Base-by-base conservation (phyloP, 2,888 invertebrate species). In the Harmothoe impar region DNA sequence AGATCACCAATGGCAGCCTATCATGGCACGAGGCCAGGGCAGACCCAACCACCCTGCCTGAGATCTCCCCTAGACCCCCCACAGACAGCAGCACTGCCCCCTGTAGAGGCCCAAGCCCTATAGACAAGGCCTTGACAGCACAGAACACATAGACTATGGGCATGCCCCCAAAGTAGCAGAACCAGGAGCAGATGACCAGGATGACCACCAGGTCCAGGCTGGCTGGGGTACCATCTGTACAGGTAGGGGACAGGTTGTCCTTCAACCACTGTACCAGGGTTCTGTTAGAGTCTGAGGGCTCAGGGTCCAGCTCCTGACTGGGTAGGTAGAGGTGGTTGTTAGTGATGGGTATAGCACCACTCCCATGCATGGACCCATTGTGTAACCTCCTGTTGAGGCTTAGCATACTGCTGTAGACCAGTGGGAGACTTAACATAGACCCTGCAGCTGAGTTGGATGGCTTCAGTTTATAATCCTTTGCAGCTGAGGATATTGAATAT, bases 81-180 rank as follows among this genome's bases (percentile, higher is more conserved):
- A 84, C n/a, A 1, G 84, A 84, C 10, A 84, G 20, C 5, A 84
- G 29, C 3, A 51, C 0, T 20, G 84, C 84, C 15, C 84, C 84
- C 23, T 20, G 17, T 5, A 20, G 1, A 17, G 52, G 43, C 35
- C 29, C 29, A 0, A 84, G 52, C 3, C 84, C 84, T 20, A 84
- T 43, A 1, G 43, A 51, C 43, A 52, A 20, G n/a, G 84, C 84
- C 29, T 84, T 84, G 35, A 35, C 84, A 17, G 43, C 84, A 29
- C 43, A 51, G 84, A 84, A 84, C 43, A 84, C 84, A 43, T 84
- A 84, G n/a, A 43, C n/a, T n/a, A 84, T 35, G 23, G 84, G 84
- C 84, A 84, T 84, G 43, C 84, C 84, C 23, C 33, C 35, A 43
- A 84, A 84, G 25, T 33, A 84, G 84, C 29, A 84, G 51, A 84